Percentiles rank a stretch among this genome's conserved stretches.
Conservation (phyloP, 2,797 vertebrate species). For the Myotis myotis region DNA sequence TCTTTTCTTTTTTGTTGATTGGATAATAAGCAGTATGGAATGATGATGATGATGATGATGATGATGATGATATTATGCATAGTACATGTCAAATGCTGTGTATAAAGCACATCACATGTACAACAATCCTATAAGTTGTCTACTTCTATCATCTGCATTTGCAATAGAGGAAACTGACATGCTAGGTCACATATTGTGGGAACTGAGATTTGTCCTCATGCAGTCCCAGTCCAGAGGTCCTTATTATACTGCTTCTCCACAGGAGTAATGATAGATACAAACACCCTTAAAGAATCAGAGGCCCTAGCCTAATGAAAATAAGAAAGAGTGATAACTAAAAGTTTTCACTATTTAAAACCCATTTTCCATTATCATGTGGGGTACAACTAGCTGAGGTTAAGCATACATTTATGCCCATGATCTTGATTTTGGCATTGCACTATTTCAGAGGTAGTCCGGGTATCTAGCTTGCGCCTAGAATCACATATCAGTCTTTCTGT, state of each 20-base stretch:
- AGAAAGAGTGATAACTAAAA: background rate
- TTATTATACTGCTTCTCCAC: background rate
- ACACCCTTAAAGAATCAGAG: constrained; percentile 31
- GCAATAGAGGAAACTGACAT: background rate
- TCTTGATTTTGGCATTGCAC: background rate
- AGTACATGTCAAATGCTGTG: background rate
- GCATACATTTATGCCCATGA: background rate
- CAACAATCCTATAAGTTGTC: background rate
- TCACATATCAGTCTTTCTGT: background rate
- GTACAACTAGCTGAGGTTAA: background rate
- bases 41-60: background rate
- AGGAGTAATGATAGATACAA: background rate
- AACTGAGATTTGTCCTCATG: background rate
- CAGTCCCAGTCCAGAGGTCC: background rate
- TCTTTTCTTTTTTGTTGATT: background rate
- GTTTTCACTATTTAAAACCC: background rate
- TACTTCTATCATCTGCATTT: background rate
- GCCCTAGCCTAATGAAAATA: background rate
- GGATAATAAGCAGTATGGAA: background rate
- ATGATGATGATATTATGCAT: background rate
- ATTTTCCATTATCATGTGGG: background rate
- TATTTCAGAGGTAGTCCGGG: background rate
- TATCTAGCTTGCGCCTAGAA: background rate
- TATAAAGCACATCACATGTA: background rate
- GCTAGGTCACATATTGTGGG: background rate